Conservation (phyloP, 2,113 vertebrate species). For the Tinamus guttatus region DNA sequence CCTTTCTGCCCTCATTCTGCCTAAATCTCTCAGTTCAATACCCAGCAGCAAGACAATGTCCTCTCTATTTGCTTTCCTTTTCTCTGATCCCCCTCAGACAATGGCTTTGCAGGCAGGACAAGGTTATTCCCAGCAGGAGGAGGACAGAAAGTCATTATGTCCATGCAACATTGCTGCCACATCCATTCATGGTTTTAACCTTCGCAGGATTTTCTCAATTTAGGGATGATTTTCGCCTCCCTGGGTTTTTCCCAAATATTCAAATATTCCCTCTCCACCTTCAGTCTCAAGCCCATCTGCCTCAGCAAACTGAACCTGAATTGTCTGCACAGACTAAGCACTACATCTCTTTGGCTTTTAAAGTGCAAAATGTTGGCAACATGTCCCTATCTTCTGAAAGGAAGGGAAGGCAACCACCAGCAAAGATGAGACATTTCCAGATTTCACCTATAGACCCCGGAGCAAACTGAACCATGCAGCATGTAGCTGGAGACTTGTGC, state of each 20-base stretch:
- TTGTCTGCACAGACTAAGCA: too few relatives aligned
- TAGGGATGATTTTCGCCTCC: neutral
- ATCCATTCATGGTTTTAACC: neutral
- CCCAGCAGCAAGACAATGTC: neutral
- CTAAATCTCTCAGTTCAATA: neutral
- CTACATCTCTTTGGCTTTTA: too few relatives aligned
- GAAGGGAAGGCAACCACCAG: too few relatives aligned
- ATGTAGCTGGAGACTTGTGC: too few relatives aligned
- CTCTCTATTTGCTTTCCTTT: too few relatives aligned
- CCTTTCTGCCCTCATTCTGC: neutral
- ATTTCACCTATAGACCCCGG: too few relatives aligned
- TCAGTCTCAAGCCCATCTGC: too few relatives aligned
- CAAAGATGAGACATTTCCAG: too few relatives aligned
- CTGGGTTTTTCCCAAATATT: neutral
- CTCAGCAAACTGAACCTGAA: too few relatives aligned
- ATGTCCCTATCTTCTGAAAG: too few relatives aligned
- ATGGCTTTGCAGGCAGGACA: neutral
- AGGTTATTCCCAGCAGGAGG: neutral
- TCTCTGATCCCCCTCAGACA: neutral
- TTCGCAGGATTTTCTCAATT: neutral
- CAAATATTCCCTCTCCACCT: neutral
- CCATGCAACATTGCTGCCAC: neutral
- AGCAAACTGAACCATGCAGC: too few relatives aligned
- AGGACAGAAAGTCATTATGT: neutral
- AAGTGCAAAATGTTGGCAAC: too few relatives aligned